These are phyloP conservation scores for Drosophila anomelani DNA, from an alignment of 2,888 invertebrate species.

Conservation along the genomic window DNA sequence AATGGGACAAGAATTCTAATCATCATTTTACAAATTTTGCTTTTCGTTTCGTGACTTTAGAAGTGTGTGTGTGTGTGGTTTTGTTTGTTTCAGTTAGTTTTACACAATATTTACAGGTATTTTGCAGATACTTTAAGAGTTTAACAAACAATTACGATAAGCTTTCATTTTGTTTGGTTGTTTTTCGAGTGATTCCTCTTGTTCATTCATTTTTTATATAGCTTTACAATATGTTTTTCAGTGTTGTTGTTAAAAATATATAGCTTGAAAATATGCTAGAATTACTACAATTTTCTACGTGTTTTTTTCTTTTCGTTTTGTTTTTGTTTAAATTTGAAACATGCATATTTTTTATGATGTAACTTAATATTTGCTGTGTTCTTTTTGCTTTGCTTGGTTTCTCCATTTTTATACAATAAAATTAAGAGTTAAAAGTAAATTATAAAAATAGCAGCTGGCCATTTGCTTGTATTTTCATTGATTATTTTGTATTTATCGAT, in stretches of 20 bases:
- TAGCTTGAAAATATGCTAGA: slow-evolving; percentile 57
- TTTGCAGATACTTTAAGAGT: slow-evolving; percentile 33
- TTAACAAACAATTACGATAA: slow-evolving; percentile 49
- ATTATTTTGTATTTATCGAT: slow-evolving; percentile 38
- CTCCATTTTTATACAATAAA: slow-evolving; percentile 45
- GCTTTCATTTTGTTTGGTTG: slow-evolving; percentile 36
- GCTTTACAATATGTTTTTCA: slow-evolving; percentile 43
- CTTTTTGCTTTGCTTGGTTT: slow-evolving; percentile 29
- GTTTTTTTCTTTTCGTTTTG: slow-evolving; percentile 10
- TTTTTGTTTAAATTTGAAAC: slow-evolving; percentile 58
- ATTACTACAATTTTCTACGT: slow-evolving; percentile 70
- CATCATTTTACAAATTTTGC: slow-evolving; percentile 40
- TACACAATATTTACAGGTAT: slow-evolving; percentile 70
- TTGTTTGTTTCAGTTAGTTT: slow-evolving; percentile 41
- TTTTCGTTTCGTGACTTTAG: slow-evolving; percentile 21
- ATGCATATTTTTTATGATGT: slow-evolving; percentile 55
- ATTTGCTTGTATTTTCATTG: slow-evolving; percentile 24
- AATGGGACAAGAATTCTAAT: slow-evolving; percentile 67
- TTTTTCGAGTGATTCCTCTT: slow-evolving; percentile 17
- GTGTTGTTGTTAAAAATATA: slow-evolving; percentile 39
- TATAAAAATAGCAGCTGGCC: slow-evolving; percentile 65
- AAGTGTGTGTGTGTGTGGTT: slow-evolving; percentile 7
- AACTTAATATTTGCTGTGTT: slow-evolving; percentile 43
- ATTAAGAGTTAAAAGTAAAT: slow-evolving; percentile 61
- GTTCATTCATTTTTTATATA: slow-evolving; percentile 16